Conservation (phyloP, 2,888 invertebrate species). For the Proisotoma minuta region DNA sequence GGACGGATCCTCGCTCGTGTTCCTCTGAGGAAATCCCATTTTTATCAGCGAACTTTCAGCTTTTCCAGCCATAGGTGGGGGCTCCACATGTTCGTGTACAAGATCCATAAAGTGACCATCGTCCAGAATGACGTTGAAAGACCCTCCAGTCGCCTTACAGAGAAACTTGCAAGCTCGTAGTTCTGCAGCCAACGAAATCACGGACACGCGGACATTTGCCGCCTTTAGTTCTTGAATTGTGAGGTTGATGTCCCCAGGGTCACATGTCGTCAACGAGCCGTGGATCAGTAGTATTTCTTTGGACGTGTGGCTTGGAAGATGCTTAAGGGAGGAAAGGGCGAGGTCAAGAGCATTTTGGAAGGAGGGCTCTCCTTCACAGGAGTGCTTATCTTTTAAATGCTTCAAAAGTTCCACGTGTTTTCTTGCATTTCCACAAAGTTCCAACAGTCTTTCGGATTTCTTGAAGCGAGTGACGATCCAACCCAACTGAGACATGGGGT, state of each 20-base stretch:
- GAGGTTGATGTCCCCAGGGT: slow-evolving; percentile 83
- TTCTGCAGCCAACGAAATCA: slow-evolving; percentile 93
- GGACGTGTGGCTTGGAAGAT: slow-evolving; percentile 90
- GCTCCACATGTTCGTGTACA: slow-evolving; percentile 55
- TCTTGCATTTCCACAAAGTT: slow-evolving; percentile 78
- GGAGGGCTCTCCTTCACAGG: slow-evolving; percentile 86
- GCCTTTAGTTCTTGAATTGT: slow-evolving; percentile 74
- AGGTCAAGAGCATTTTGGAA: slow-evolving; percentile 91
- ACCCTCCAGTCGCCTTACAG: slow-evolving; percentile 79
- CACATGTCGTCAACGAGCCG: slow-evolving; percentile 93
- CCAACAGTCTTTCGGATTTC: slow-evolving; percentile 85
- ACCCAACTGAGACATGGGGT: slow-evolving; percentile 96
- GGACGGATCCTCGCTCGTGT: slow-evolving; percentile 59
- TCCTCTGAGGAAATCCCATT: slow-evolving; percentile 92
- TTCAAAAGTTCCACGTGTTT: slow-evolving; percentile 66
- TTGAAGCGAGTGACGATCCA: slow-evolving; percentile 87
- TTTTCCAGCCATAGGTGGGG: slow-evolving; percentile 56
- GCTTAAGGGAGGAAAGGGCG: slow-evolving; percentile 74
- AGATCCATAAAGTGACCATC: slow-evolving; percentile 65
- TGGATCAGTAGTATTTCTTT: slow-evolving; percentile 86
- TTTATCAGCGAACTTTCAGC: slow-evolving; percentile 76
- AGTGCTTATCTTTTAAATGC: slow-evolving; percentile 52
- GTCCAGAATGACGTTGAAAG: slow-evolving; percentile 80
- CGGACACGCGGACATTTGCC: slow-evolving; percentile 81
- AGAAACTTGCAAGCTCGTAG: slow-evolving; percentile 83